phyloP scores from a whole-genome alignment of 2,797 vertebrate species.

The Coluber constrictor region DNA sequence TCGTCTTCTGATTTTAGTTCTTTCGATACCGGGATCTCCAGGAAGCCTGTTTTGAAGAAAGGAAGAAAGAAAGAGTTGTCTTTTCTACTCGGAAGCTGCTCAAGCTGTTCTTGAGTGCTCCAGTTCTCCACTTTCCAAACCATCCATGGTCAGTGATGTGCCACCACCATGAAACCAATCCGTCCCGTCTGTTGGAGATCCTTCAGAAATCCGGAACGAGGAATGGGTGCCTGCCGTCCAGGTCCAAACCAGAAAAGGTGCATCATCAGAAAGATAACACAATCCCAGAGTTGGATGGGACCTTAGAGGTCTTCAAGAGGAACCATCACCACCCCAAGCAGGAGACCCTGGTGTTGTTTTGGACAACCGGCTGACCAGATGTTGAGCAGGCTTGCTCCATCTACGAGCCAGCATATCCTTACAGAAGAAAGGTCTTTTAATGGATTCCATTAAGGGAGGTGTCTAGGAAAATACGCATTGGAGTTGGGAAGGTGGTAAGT shows the following conservation, averaged over 20 bases:
- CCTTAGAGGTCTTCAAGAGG: no score
- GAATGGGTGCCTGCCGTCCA: not conserved
- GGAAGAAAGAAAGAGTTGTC: not conserved
- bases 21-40: constrained; percentile 35
- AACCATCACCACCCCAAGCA: no score
- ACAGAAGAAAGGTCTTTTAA: not conserved
- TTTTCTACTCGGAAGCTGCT: not conserved
- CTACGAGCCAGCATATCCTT: not conserved
- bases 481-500: not conserved
- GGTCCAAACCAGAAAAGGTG: not conserved
- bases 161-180: no score
- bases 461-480: not conserved
- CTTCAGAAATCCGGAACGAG: not conserved
- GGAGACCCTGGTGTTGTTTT: no score
- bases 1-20: constrained; percentile 23
- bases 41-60: not conserved
- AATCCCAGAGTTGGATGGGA: not conserved
- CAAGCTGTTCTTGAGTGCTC: not conserved
- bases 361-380: no score
- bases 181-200: fast-evolving
- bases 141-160: fast-evolving
- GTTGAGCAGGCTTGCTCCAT: not conserved
- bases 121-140: not conserved
- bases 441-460: no score
- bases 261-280: no score